phyloP scores from a whole-genome alignment of 2,113 vertebrate genomes.

The Scomber scombrus region DNA sequence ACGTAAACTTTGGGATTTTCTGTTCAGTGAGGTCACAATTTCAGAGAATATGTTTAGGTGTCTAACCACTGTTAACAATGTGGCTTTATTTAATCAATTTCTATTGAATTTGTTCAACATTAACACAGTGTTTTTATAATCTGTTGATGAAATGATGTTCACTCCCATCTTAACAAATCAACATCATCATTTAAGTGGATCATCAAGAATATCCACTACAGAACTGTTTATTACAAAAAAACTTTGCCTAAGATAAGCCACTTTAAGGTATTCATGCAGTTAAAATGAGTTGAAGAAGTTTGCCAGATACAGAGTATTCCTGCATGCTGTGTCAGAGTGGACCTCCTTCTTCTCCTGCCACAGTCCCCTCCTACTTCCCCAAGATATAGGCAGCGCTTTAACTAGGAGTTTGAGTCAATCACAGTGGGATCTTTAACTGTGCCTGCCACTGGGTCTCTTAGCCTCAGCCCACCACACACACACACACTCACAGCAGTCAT shows the following conservation, averaged over 20 bases:
- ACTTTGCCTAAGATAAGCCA: not conserved
- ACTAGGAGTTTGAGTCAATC: slow-evolving; percentile 81
- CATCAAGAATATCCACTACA: not conserved
- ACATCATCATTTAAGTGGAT: not conserved
- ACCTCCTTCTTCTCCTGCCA: slow-evolving; percentile 85
- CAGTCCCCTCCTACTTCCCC: slow-evolving; percentile 92
- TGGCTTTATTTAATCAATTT: not conserved
- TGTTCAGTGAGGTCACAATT: not conserved
- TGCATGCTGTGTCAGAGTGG: slow-evolving; percentile 64
- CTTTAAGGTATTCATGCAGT: slow-evolving; percentile 5
- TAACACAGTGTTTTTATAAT: not conserved
- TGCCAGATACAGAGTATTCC: slow-evolving; percentile 46
- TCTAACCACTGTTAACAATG: not conserved
- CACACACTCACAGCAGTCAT: slow-evolving; percentile 63
- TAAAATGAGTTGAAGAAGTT: slow-evolving; percentile 48
- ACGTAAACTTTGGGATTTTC: not conserved
- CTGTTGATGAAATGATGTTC: not conserved
- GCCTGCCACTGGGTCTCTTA: slow-evolving; percentile 79
- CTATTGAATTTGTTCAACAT: not conserved
- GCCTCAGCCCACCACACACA: slow-evolving; percentile 73
- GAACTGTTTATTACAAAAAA: not conserved
- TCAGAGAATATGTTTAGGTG: not conserved
- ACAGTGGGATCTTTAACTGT: slow-evolving; percentile 82
- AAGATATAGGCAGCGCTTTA: slow-evolving; percentile 85
- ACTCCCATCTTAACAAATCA: slow-evolving; percentile 6